Conservation (phyloP, 2,113 vertebrate genomes). For the Gallinago undulata region DNA sequence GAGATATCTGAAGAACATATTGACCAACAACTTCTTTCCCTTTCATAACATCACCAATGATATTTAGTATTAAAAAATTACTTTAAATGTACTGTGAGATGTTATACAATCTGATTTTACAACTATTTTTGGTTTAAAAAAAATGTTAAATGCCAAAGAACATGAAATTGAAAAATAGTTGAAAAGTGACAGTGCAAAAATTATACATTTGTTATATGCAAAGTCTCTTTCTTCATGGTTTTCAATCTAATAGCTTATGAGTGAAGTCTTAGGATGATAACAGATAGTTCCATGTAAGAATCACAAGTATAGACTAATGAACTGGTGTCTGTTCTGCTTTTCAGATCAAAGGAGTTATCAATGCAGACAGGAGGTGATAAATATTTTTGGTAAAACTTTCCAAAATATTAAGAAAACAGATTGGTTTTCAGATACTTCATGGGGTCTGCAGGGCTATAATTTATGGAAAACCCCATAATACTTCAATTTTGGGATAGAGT, state of each 20-base stretch:
- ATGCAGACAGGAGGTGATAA: rapidly evolving
- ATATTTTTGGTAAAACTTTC: neutral
- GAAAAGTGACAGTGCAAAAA: neutral
- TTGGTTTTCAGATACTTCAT: neutral
- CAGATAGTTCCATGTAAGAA: neutral
- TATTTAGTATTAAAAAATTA: neutral
- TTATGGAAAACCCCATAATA: neutral
- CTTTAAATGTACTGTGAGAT: neutral
- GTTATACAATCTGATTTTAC: neutral
- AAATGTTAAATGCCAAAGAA: neutral
- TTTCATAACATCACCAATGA: neutral
- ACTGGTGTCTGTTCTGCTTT: neutral
- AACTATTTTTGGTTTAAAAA: neutral
- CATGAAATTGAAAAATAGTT: neutral
- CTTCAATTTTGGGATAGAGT: neutral
- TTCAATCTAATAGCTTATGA: neutral
- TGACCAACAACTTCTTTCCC: neutral
- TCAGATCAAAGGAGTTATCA: neutral
- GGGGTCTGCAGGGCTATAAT: neutral
- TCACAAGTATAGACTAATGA: neutral
- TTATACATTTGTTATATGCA: neutral
- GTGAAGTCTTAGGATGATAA: neutral
- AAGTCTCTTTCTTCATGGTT: neutral
- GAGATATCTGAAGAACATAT: neutral
- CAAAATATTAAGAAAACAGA: neutral